Percentiles rank a stretch among this genome's conserved stretches.
These are phyloP conservation scores for Paracyclopina nana DNA, from an alignment of 1,140 invertebrate species.

Conservation along the genomic window DNA sequence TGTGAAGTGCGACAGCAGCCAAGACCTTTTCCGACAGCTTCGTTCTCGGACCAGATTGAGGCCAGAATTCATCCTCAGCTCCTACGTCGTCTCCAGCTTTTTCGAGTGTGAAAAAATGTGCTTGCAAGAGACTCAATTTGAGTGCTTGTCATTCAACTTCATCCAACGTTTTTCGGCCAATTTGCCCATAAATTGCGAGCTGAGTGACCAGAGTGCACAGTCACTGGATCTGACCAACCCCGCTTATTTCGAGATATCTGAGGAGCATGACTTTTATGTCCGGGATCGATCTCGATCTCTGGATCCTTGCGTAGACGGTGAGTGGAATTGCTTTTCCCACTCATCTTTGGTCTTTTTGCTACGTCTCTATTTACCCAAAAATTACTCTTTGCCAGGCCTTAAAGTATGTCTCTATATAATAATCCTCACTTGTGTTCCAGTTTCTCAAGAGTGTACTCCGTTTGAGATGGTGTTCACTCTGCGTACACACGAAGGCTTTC, in stretches of 20 bases:
- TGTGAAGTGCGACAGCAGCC: too few species aligned
- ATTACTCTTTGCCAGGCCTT: background rate
- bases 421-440: conserved; percentile 28
- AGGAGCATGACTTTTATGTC: background rate
- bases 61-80: too few species aligned
- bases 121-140: background rate
- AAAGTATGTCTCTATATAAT: background rate
- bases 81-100: too few species aligned
- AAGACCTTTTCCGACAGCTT: too few species aligned
- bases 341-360: background rate
- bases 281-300: background rate
- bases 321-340: background rate
- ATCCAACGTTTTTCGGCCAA: background rate
- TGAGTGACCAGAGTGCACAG: background rate
- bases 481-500: conserved; percentile 62
- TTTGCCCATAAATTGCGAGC: background rate
- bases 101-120: too few species aligned
- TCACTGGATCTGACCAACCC: background rate
- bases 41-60: too few species aligned
- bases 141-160: background rate
- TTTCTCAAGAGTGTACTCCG: conserved; percentile 71
- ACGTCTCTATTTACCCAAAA: background rate
- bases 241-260: background rate
- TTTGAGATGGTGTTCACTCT: conserved; percentile 83
- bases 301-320: conserved; percentile 9